Base-by-base conservation (phyloP, 2,888 invertebrate genomes). In the Archips crataeganus region DNA sequence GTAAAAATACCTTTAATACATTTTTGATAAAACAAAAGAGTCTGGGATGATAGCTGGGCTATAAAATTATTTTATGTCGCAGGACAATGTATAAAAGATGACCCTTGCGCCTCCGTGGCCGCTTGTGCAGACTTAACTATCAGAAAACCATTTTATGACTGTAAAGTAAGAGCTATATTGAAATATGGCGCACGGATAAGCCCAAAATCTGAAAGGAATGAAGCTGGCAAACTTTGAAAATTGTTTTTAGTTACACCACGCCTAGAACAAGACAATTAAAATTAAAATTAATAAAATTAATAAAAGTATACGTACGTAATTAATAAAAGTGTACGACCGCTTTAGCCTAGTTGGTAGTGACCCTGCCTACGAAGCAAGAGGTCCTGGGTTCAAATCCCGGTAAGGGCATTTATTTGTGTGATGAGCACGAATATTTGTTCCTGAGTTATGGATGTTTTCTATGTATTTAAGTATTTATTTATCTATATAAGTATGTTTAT, bases 31-130 rank as follows among this genome's bases (percentile, higher is more conserved):
- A 70, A 75, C 69, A 70, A 60, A 69, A 49, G 51, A 70, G 71
- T 51, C 66, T 72, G 62, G 74, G 62, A 77, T 76, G 67, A 75
- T 78, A 76, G 70, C 23, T 42, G 68, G 77, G 70, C 76, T 77
- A 79, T 85, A 84, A 85, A 83, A 82, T 82, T 61, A 83, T 84
- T 86, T 84, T 84, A 85, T 83, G 81, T 79, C 66, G 61, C 77
- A 79, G 77, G 76, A 78, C 71, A 78, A 81, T 80, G 79, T 80
- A 81, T 82, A 82, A 82, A 83, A 81, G 79, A 80, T 82, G 82
- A 80, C 82, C 82, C 78, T 47, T 47, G 61, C 34, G 51, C 51
- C 71, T 59, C 49, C 23, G 42, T 69, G 73, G 75, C 73, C 73
- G 76, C 77, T 79, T 77, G 66, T 70, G 66, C 71, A 62, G 68